phyloP scores from a whole-genome alignment of 2,888 invertebrate species.

The Drosophila trichaetosa region DNA sequence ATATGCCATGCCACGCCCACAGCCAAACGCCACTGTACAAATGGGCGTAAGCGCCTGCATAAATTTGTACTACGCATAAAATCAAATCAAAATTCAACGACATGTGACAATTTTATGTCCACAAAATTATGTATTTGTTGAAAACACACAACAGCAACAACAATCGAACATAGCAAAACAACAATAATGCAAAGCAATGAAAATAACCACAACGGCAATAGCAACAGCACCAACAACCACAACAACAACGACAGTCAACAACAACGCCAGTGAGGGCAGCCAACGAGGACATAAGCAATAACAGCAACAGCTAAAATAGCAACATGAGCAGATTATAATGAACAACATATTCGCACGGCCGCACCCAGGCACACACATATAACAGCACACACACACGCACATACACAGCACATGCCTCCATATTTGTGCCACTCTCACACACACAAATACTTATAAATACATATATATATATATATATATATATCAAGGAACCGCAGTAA shows the following conservation, averaged over 20 bases:
- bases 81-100: slow-evolving; percentile 81
- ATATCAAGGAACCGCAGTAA: slow-evolving; percentile 48
- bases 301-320: slow-evolving; percentile 79
- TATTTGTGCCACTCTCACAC: slow-evolving; percentile 5
- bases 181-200: slow-evolving; percentile 75
- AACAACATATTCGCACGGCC: slow-evolving; percentile 80
- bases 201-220: slow-evolving; percentile 73
- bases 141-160: slow-evolving; percentile 67
- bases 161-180: slow-evolving; percentile 66
- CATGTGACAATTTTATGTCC: slow-evolving; percentile 81
- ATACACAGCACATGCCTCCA: slow-evolving; percentile 8
- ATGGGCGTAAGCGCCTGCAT: slow-evolving; percentile 69
- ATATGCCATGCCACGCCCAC: slow-evolving; percentile 37
- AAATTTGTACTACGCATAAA: slow-evolving; percentile 78
- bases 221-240: slow-evolving; percentile 44
- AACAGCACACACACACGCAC: slow-evolving; percentile 14
- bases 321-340: slow-evolving; percentile 80
- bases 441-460: neutral
- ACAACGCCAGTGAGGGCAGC: slow-evolving; percentile 45
- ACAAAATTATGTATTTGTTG: slow-evolving; percentile 81
- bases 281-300: slow-evolving; percentile 73
- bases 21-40: slow-evolving; percentile 16
- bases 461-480: neutral
- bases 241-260: slow-evolving; percentile 41
- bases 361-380: slow-evolving; percentile 57